Base-by-base conservation (phyloP, 2,797 vertebrate genomes). In the Sciaenops ocellatus region DNA sequence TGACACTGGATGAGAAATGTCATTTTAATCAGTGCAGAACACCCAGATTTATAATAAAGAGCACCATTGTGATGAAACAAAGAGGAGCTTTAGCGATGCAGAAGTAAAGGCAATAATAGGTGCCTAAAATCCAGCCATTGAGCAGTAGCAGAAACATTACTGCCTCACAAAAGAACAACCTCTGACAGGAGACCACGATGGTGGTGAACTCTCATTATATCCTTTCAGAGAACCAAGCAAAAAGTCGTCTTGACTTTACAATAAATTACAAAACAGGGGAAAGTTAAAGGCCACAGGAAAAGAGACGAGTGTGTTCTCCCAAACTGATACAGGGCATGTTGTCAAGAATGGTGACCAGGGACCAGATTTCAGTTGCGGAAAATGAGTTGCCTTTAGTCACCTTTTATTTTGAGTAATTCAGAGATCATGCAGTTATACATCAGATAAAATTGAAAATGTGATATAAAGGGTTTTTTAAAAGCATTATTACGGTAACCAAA, bases 21-120 rank as follows among this genome's bases (percentile, higher is more conserved):
- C 66, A 68, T 66, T 77, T 69, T 69, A 87, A 82, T 79, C 75
- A 55, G 34, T 69, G 52, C 64, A 78, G 52, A 88, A 82, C 78
- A 68, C 47, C n/a, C 65, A 72, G 56, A 77, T 84, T 69, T 64
- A 73, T 68, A 83, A 82, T 81, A 22, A 54, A 77, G 54, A 76
- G 28, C 24, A 78, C 42, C 59, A 70, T 24, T 2, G 3, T 44
- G 56, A 61, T 75, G 52, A 79, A 67, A 81, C 69, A 75, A 60
- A 80, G 30, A 77, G 50, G 41, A 28, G 51, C 18, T 28, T 54
- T 38, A 46, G 54, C 18, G 30, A 63, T 4, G 62, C 46, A 34
- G 20, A 60, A 64, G 28, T 44, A 44, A 56, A 71, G 34, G 59
- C 46, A 64, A 55, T 54, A 55, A 54, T 34, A 64, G 59, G 30